Evolutionary conservation across 2,113 vertebrate genomes (phyloP).

Genomic region (Tragelaphus strepsiceros): DNA sequence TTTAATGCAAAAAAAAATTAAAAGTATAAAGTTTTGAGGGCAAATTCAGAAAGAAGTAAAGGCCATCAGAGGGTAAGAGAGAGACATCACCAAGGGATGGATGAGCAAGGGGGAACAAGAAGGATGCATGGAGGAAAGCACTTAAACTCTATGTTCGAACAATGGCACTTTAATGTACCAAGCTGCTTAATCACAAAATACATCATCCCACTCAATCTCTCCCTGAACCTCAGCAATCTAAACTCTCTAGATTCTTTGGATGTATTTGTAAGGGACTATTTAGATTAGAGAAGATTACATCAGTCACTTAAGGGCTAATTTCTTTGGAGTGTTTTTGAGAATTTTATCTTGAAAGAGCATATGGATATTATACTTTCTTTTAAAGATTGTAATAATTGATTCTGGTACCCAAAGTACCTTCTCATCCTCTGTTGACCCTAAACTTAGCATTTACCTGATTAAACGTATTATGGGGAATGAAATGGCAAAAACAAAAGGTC

Average conservation of each 20-base stretch:
- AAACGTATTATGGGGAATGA: not conserved
- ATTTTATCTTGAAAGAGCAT: conserved; percentile 46
- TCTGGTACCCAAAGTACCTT: not conserved
- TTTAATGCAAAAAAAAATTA: not conserved
- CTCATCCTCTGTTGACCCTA: not conserved
- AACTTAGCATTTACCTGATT: not conserved
- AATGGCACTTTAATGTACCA: conserved; percentile 27
- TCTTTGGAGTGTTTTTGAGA: conserved; percentile 50
- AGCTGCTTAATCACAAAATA: conserved; percentile 32
- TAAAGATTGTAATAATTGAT: not conserved
- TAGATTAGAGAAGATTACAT: conserved; percentile 41
- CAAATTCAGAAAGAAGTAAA: not conserved
- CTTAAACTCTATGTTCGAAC: conserved; percentile 23
- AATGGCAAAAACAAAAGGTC: conserved; percentile 8
- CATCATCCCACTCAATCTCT: conserved; percentile 13
- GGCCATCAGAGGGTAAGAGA: not conserved
- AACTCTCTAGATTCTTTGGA: not conserved
- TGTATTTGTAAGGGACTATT: conserved; percentile 37
- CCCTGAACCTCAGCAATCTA: conserved; percentile 18
- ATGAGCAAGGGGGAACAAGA: not conserved
- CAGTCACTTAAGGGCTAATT: conserved; percentile 38
- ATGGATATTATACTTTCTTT: conserved; percentile 40
- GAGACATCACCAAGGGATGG: not conserved
- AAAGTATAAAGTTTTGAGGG: not conserved
- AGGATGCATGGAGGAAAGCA: not conserved